Evolutionary conservation across 2,888 invertebrate genomes (phyloP).

Genomic region (Xestia ashworthii): DNA sequence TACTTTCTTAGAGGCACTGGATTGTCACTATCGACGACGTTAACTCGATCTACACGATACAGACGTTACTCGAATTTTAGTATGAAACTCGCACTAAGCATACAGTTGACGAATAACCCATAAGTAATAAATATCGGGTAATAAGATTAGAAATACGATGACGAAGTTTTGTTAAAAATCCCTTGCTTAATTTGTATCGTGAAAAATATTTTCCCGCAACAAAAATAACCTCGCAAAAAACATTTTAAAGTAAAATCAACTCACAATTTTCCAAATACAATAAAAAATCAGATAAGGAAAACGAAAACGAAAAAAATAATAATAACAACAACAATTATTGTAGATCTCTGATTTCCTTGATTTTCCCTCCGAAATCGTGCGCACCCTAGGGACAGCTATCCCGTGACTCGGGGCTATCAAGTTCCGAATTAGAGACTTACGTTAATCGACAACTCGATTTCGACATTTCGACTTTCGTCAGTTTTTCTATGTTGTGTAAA

Average conservation of each 20-base stretch:
- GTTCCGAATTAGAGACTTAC: constrained; percentile 48
- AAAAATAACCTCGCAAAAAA: background rate
- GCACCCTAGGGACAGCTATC: constrained; percentile 41
- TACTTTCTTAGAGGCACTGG: too few relatives aligned
- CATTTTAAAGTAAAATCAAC: background rate
- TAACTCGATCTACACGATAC: too few relatives aligned
- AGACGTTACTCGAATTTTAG: too few relatives aligned
- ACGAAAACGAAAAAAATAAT: constrained; percentile 22
- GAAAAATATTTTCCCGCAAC: background rate
- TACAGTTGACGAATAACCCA: too few relatives aligned
- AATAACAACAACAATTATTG: constrained; percentile 48
- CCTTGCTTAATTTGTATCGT: background rate
- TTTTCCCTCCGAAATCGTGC: constrained; percentile 19
- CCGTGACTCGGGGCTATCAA: constrained; percentile 61
- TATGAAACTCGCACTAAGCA: too few relatives aligned
- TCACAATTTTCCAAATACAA: constrained; percentile 14
- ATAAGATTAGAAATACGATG: background rate
- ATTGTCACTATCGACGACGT: too few relatives aligned
- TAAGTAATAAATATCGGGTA: too few relatives aligned
- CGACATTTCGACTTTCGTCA: constrained; percentile 41
- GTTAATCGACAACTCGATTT: constrained; percentile 46
- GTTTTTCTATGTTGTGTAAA: constrained; percentile 43
- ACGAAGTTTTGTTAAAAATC: background rate
- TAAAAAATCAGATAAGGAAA: constrained; percentile 26
- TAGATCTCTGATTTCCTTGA: constrained; percentile 39